These are phyloP conservation scores for Chymomyza fuscimana DNA, from an alignment of 2,888 invertebrate genomes.

Conservation along the genomic window DNA sequence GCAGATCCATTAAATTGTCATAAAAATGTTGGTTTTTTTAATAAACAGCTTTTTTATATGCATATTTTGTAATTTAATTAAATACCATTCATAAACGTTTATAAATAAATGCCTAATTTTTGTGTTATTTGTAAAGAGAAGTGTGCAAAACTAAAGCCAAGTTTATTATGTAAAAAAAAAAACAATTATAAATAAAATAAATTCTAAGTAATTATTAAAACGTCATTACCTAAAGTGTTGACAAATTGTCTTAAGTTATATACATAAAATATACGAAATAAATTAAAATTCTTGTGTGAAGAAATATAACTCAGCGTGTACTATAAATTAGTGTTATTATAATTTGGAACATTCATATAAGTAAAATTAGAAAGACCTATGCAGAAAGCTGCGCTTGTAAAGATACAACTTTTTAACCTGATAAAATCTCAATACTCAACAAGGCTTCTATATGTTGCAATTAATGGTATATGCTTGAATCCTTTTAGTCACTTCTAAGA, in stretches of 20 bases:
- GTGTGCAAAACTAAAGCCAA: background rate
- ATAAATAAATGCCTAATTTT: slow-evolving; percentile 44
- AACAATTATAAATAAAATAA: background rate
- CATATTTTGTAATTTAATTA: slow-evolving; percentile 55
- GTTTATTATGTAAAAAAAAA: background rate
- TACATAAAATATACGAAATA: slow-evolving; percentile 1
- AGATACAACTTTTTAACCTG: too few species aligned
- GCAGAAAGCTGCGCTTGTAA: background rate
- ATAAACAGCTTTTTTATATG: slow-evolving; percentile 39
- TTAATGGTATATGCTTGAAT: too few species aligned
- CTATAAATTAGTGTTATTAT: background rate
- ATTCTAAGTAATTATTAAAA: slow-evolving; percentile 3
- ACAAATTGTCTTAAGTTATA: slow-evolving; percentile 1
- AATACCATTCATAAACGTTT: slow-evolving; percentile 22
- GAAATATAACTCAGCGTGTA: background rate
- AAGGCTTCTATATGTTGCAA: too few species aligned
- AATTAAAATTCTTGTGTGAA: slow-evolving; percentile 4
- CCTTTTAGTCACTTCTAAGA: too few species aligned
- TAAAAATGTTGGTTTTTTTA: slow-evolving; percentile 15
- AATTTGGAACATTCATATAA: background rate
- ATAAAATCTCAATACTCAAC: background rate
- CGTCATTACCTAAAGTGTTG: background rate
- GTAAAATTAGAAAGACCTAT: background rate
- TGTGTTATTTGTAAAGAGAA: slow-evolving; percentile 62
- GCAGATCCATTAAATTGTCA: slow-evolving; percentile 34